Evolutionary conservation across 1,140 invertebrate genomes (phyloP).

Genomic region (Microplitis mediator): DNA sequence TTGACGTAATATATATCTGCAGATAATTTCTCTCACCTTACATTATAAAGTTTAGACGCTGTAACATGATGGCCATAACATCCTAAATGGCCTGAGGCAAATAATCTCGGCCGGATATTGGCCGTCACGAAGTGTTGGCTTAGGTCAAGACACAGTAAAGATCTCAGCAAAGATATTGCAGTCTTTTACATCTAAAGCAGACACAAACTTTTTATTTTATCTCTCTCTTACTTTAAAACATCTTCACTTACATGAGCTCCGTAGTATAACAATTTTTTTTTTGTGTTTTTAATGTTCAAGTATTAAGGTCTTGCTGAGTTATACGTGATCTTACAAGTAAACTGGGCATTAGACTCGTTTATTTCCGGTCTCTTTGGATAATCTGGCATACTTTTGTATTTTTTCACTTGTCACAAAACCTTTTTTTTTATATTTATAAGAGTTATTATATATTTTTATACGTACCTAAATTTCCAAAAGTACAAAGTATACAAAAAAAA

Average conservation of each 20-base stretch:
- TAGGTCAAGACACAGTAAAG: conserved; percentile 45
- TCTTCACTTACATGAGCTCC: too few species aligned
- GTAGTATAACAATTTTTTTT: too few species aligned
- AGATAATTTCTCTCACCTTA: neutral
- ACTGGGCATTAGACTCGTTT: neutral
- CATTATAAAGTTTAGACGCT: neutral
- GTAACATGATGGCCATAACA: neutral
- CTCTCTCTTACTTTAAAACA: neutral
- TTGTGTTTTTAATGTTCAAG: too few species aligned
- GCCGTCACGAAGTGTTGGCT: conserved; percentile 56
- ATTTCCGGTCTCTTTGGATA: conserved; percentile 14
- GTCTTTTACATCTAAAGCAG: neutral
- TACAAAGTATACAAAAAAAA: too few species aligned
- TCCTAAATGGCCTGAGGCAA: conserved; percentile 11
- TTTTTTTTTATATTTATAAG: neutral
- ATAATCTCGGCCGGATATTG: conserved; percentile 54
- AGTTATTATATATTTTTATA: neutral
- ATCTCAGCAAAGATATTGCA: conserved; percentile 2
- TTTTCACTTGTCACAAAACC: neutral
- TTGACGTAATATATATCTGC: neutral
- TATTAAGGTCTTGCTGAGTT: too few species aligned
- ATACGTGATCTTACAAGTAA: conserved; percentile 17
- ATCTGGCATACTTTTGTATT: neutral
- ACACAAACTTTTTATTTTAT: neutral
- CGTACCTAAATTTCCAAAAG: too few species aligned